These are phyloP conservation scores for Panonychus citri DNA, from an alignment of 1,140 invertebrate species.

Conservation along the genomic window DNA sequence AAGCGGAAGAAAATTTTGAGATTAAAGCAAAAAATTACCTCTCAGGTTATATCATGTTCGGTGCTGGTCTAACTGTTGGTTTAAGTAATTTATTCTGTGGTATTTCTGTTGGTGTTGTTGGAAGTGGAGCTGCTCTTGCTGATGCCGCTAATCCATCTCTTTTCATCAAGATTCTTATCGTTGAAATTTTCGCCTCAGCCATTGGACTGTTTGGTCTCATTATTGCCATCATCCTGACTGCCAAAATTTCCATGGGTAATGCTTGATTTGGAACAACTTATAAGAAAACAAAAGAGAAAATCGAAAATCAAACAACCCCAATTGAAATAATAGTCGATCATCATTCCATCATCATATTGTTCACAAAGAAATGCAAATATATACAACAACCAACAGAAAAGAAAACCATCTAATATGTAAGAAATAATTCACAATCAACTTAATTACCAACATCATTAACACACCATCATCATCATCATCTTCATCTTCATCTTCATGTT, in stretches of 20 bases:
- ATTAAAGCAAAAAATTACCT: slow-evolving; percentile 12
- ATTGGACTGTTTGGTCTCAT: slow-evolving; percentile 96
- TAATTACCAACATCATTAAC: too few relatives aligned
- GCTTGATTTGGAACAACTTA: not conserved
- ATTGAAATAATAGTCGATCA: too few relatives aligned
- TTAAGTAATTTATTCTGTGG: slow-evolving; percentile 85
- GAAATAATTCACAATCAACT: too few relatives aligned
- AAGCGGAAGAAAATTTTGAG: not conserved
- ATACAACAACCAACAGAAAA: too few relatives aligned
- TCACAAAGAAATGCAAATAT: too few relatives aligned
- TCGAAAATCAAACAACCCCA: too few relatives aligned
- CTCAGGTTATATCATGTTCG: slow-evolving; percentile 66
- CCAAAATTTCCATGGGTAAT: slow-evolving; percentile 37
- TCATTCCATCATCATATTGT: too few relatives aligned
- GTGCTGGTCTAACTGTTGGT: slow-evolving; percentile 77
- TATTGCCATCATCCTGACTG: slow-evolving; percentile 73
- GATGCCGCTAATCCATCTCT: slow-evolving; percentile 81
- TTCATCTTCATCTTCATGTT: too few relatives aligned
- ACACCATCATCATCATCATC: too few relatives aligned
- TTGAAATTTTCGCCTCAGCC: slow-evolving; percentile 93
- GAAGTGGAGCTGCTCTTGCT: slow-evolving; percentile 75
- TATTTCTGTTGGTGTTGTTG: slow-evolving; percentile 82
- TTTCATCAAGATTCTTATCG: slow-evolving; percentile 91
- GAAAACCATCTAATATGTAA: too few relatives aligned
- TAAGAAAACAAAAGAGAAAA: too few relatives aligned